phyloP scores from a whole-genome alignment of 2,113 vertebrate genomes.

The Tragelaphus strepsiceros region DNA sequence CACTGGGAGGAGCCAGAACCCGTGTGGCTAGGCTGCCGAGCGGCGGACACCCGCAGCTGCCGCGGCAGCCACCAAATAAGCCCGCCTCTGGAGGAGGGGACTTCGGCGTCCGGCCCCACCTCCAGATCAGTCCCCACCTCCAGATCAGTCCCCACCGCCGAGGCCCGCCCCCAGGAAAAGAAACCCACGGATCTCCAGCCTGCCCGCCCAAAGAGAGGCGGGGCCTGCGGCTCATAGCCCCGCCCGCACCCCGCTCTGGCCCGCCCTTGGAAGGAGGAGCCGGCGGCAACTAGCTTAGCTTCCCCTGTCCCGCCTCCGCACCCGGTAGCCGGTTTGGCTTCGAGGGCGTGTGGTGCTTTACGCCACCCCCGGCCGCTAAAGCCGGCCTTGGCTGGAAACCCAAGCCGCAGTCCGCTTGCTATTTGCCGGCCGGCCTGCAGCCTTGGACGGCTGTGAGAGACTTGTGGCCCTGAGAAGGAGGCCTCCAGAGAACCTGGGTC shows the following conservation, averaged over 20 bases:
- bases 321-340: accelerated
- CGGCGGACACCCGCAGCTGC: background rate
- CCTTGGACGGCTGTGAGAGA: background rate
- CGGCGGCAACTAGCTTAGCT: background rate
- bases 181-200: background rate
- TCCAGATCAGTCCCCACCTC: accelerated
- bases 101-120: background rate
- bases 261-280: background rate
- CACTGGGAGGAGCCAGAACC: slow-evolving; percentile 62
- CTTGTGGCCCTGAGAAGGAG: background rate
- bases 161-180: background rate
- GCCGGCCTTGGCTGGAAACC: background rate
- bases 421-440: background rate
- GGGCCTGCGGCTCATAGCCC: background rate
- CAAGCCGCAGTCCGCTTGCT: accelerated
- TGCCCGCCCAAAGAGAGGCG: background rate
- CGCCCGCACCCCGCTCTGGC: background rate
- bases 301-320: background rate
- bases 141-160: accelerated
- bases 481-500: background rate
- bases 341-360: background rate
- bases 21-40: background rate
- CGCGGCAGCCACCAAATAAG: background rate
- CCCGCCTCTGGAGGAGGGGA: background rate
- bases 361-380: background rate